Evolutionary conservation across 2,113 vertebrate species (phyloP).

Genomic region (Microtus richardsoni): DNA sequence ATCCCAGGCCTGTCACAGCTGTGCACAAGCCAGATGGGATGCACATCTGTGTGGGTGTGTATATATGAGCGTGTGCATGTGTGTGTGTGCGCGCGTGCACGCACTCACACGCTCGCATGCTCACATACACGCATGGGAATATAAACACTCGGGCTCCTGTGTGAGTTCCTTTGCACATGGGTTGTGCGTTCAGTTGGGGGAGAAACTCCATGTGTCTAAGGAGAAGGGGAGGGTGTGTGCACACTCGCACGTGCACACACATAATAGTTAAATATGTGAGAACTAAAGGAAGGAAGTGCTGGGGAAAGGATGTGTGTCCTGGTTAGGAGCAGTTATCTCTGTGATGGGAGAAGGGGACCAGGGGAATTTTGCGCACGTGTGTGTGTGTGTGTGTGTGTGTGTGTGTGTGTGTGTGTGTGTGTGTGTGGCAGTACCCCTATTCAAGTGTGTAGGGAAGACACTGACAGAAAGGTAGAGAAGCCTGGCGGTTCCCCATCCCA

Average conservation of each 20-base stretch:
- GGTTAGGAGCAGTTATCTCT: not conserved
- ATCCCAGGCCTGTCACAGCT: constrained; percentile 26
- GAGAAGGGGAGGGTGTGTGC: not conserved
- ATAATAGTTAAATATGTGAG: not conserved
- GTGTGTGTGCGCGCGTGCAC: too few relatives aligned
- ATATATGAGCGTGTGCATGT: not conserved
- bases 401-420: too few relatives aligned
- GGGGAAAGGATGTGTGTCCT: not conserved
- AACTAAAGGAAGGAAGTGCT: not conserved
- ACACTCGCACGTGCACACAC: accelerated
- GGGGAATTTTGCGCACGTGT: not conserved
- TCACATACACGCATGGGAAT: too few relatives aligned
- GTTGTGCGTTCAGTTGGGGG: too few relatives aligned
- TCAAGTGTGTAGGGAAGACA: not conserved
- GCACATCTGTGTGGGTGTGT: not conserved
- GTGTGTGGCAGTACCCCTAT: accelerated
- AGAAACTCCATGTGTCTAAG: not conserved
- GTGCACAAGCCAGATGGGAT: not conserved
- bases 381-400: too few relatives aligned
- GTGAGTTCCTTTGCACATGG: not conserved
- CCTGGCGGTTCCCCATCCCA: constrained; percentile 59
- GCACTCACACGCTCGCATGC: too few relatives aligned
- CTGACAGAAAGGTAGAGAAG: constrained; percentile 45
- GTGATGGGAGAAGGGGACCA: not conserved
- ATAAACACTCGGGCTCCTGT: not conserved